Conservation (phyloP, 1,140 invertebrate genomes). For the Colletes gigas region DNA sequence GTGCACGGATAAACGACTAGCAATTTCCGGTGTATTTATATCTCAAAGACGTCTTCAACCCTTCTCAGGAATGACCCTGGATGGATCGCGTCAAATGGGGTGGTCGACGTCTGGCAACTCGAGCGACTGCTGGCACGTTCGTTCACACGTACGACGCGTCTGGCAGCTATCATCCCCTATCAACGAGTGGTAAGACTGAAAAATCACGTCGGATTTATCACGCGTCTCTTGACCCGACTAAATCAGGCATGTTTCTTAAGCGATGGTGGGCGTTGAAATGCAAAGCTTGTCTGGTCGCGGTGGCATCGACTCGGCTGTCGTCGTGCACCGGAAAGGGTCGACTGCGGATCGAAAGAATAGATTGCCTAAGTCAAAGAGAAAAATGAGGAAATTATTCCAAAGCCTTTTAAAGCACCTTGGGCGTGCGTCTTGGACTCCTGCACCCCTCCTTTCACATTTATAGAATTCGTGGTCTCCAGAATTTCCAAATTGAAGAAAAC, state of each 20-base stretch:
- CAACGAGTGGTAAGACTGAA: conserved; percentile 57
- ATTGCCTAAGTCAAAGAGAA: conserved; percentile 58
- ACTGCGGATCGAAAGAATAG: conserved; percentile 54
- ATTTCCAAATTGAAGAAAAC: not conserved
- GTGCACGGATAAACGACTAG: conserved; percentile 23
- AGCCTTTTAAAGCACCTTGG: conserved; percentile 22
- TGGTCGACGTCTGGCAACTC: conserved; percentile 56
- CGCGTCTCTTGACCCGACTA: conserved; percentile 25
- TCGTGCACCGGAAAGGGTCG: conserved; percentile 17
- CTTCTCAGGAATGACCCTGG: conserved; percentile 54
- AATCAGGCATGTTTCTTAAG: conserved; percentile 49
- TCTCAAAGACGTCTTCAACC: conserved; percentile 44
- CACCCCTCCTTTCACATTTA: not conserved
- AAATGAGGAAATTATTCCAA: conserved; percentile 65
- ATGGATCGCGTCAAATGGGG: conserved; percentile 64
- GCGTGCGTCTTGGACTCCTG: not conserved
- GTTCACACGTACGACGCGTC: conserved; percentile 41
- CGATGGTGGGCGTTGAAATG: conserved; percentile 52
- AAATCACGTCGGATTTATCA: conserved; percentile 67
- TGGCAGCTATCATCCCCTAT: conserved; percentile 61
- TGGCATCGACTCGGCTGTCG: conserved; percentile 24
- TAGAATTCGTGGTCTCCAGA: not conserved
- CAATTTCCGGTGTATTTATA: conserved; percentile 66
- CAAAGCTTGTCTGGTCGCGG: conserved; percentile 27
- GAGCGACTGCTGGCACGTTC: conserved; percentile 33